Percentiles rank a stretch among this genome's conserved stretches.
Conservation (phyloP, 2,113 vertebrate species). For the pig (Sus scrofa) region DNA sequence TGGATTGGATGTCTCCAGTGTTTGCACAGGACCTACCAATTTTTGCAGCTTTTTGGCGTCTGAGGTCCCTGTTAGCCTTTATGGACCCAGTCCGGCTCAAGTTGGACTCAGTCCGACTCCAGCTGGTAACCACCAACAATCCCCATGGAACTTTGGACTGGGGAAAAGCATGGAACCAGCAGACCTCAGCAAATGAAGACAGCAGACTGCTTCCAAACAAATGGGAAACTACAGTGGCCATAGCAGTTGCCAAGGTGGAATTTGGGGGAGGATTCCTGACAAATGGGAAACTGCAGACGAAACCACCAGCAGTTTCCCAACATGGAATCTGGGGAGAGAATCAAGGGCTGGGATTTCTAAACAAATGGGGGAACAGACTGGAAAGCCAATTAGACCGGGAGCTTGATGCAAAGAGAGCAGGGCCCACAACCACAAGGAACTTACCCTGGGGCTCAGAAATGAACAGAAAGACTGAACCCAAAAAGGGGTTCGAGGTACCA, state of each 20-base stretch:
- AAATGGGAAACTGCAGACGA: neutral
- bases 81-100: neutral
- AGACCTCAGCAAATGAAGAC: neutral
- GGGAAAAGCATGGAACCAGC: neutral
- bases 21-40: neutral
- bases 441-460: neutral
- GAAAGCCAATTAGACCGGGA: neutral
- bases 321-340: neutral
- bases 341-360: neutral
- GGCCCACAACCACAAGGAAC: neutral
- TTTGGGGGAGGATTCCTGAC: neutral
- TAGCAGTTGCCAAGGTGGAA: neutral
- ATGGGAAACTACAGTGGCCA: neutral
- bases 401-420: neutral
- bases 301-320: neutral
- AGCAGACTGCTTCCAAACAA: neutral
- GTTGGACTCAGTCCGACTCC: neutral
- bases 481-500: neutral
- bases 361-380: neutral
- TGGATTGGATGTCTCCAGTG: neutral
- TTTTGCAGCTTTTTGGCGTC: neutral
- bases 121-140: neutral
- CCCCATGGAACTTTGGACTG: neutral
- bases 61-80: neutral
- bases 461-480: neutral